Conservation (phyloP, 2,888 invertebrate species). For the Acrobeloides nanus region DNA sequence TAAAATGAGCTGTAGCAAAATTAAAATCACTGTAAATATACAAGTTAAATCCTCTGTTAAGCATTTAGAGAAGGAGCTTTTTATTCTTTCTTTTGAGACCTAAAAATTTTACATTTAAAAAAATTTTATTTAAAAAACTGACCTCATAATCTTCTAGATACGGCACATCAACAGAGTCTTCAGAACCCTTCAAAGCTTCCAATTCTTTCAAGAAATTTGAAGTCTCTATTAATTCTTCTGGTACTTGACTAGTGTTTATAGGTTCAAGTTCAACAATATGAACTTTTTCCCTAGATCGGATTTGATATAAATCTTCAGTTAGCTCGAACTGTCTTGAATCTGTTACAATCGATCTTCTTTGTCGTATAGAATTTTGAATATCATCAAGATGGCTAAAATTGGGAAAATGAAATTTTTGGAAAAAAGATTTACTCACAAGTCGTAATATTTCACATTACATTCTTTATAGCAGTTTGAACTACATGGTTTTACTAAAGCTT, state of each 20-base stretch:
- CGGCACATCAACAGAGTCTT: too few species aligned
- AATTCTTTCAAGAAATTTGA: background rate
- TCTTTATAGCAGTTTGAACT: conserved; percentile 12
- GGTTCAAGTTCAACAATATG: too few species aligned
- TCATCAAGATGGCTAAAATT: too few species aligned
- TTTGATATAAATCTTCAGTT: conserved; percentile 1
- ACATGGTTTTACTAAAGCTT: conserved; percentile 25
- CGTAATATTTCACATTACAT: conserved; percentile 19
- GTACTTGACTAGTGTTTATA: background rate
- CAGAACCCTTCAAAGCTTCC: background rate
- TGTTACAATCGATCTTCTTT: too few species aligned
- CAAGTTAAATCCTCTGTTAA: conserved; percentile 33
- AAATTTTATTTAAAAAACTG: conserved; percentile 4
- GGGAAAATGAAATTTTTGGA: too few species aligned
- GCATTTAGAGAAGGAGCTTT: conserved; percentile 14
- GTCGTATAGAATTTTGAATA: too few species aligned
- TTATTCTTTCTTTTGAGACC: background rate
- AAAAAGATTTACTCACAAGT: too few species aligned
- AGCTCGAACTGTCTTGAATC: conserved; percentile 1
- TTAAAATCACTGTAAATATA: conserved; percentile 33
- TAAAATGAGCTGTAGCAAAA: conserved; percentile 29
- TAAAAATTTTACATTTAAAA: background rate
- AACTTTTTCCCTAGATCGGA: background rate
- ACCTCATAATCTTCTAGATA: too few species aligned
- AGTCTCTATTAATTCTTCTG: background rate